Base-by-base conservation (phyloP, 1,140 invertebrate species). In the Lordiphosa stackelbergi region DNA sequence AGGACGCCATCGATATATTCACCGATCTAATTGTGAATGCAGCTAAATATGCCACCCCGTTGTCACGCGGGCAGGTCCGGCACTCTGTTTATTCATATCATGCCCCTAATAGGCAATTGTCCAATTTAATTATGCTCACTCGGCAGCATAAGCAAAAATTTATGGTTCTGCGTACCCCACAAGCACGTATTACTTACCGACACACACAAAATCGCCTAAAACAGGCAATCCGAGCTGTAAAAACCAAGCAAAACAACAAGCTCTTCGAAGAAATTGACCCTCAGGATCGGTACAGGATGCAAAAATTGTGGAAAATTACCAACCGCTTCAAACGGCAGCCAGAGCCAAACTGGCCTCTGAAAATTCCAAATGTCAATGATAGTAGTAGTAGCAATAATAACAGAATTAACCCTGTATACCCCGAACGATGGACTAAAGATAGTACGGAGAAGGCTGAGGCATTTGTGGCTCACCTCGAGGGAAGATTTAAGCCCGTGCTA, bases 371-470 rank as follows among this genome's bases (percentile, higher is more conserved):
- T 7, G 6, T 6, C 24, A 5, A 28, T 7, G 1, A 7, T 28
- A 28, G 24, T 28, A 28, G 24, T 28, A 28, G 24, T 7, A 7
- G 24, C 6, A 28, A 28, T 7, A 24, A 0, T 2, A 11, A 31
- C 6, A 2, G 7, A 6, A 19, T 2, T 8, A 35, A 22, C 24
- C 4, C 10, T 0, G 8, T 5, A 13, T 3, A 7, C 12, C 31
- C 12, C 2, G 35, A 19, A 22, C 38, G 16, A 7, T 37, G 7
- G 35, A 51, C 48, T 5, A n/a, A 9, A 4, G 35, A 40, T 16
- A 28, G 11, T 10, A n/a, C 8, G 19, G 58, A 61, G 16, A 61
- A 54, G 19, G 43, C 58, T 2, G 51, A 58, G 16, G 38, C 37
- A 3, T 57, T 57, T 19, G 54, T 12, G 0, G 0, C 2, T 2